Base-by-base conservation (phyloP, 2,888 invertebrate species). In the Acanthosepion pharaonis region DNA sequence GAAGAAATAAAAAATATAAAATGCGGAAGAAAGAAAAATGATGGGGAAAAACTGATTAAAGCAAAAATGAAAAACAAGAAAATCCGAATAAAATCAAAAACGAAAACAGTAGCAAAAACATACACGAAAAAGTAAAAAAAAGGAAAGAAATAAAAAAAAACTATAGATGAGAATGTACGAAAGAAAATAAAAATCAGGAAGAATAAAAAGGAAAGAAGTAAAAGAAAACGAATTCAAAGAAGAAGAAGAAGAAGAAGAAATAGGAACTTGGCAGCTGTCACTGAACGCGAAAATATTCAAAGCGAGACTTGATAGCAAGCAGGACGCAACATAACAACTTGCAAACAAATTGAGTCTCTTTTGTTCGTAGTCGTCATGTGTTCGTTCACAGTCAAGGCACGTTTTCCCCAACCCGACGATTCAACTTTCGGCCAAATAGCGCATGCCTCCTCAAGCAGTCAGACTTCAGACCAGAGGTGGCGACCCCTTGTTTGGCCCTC, bases 401-500 rank as follows among this genome's bases (percentile, higher is more conserved):
- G 78, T 78, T 78, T 11, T 3, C n/a, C 9, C 78, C 78, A 15
- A 78, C 78, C 78, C 78, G 18, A 33, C 78, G 59, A 59, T 23
- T 59, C 6, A 78, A n/a, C 78, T n/a, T 78, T 11, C 4, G 78
- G n/a, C n/a, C 59, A 59, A 59, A 59, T 20, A 20, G 5, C n/a
- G 78, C 1, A 33, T 78, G 11, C n/a, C 78, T 11, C n/a, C 78
- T 33, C 33, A n/a, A 9, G n/a, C n/a, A 9, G n/a, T 11, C 78
- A n/a, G n/a, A 11, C n/a, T 11, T 78, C 78, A 5, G 33, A n/a
- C n/a, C 78, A 11, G 78, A 33, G n/a, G 11, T 78, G 78, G 78
- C 78, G 78, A 78, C n/a, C 78, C 78, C 78, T 78, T 33, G n/a
- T n/a, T 78, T 78, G 78, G 78, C n/a, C n/a, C n/a, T n/a, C 78